phyloP scores from a whole-genome alignment of 2,797 vertebrate genomes.

The Botia kubotai region DNA sequence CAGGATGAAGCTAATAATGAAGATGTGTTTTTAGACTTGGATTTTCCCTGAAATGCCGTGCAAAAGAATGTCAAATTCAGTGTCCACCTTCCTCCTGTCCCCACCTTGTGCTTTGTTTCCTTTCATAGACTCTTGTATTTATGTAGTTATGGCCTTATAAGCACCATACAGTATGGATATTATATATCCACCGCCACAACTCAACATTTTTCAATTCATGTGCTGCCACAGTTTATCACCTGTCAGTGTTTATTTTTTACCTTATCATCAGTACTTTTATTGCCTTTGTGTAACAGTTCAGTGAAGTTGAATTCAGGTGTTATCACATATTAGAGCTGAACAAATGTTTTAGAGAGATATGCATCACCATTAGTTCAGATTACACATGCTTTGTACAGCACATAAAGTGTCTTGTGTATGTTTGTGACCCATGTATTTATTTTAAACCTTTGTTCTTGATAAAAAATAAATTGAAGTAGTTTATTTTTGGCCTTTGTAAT shows the following conservation, averaged over 20 bases:
- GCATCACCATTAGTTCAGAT: slow-evolving; percentile 58
- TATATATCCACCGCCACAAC: slow-evolving; percentile 28
- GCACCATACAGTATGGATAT: slow-evolving; percentile 28
- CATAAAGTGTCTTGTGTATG: slow-evolving; percentile 61
- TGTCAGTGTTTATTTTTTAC: not conserved
- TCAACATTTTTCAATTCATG: not conserved
- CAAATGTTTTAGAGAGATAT: not conserved
- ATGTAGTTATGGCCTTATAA: not conserved
- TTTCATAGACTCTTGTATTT: not conserved
- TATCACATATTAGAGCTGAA: slow-evolving; percentile 9
- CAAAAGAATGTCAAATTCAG: slow-evolving; percentile 8
- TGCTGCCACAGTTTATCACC: not conserved
- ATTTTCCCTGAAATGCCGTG: not conserved
- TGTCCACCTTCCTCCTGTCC: not conserved
- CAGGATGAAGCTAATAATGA: not conserved
- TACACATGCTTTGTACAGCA: slow-evolving; percentile 69
- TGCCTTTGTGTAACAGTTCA: not conserved
- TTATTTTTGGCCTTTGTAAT: slow-evolving; percentile 13
- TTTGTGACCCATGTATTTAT: slow-evolving; percentile 64
- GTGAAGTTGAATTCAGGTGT: not conserved
- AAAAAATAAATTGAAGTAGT: slow-evolving; percentile 72
- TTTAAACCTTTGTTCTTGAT: slow-evolving; percentile 60
- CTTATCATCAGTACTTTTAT: not conserved
- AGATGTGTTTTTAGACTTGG: not conserved
- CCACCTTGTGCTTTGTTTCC: not conserved